A percentile compares a stretch with the other conserved stretches of the same genome.
Conservation (phyloP, 2,797 vertebrate genomes). For the Cirrhinus mrigala region DNA sequence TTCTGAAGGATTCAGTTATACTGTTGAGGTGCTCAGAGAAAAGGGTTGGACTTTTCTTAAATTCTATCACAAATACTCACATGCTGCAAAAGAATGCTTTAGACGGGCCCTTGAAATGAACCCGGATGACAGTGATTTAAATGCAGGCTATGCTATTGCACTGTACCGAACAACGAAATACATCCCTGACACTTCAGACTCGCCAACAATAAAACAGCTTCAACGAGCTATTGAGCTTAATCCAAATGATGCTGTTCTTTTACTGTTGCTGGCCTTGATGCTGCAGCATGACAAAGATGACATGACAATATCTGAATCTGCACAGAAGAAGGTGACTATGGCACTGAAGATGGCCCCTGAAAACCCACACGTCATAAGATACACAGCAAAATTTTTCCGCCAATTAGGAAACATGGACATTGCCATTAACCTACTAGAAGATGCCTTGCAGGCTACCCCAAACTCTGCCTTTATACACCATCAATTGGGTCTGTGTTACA, state of each 20-base stretch:
- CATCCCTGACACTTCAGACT: neutral
- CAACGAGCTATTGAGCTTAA: constrained; percentile 70
- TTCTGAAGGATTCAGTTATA: constrained; percentile 19
- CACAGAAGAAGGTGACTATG: constrained; percentile 67
- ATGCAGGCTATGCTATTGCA: constrained; percentile 71
- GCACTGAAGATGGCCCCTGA: constrained; percentile 69
- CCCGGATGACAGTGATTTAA: constrained; percentile 75
- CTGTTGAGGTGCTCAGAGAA: constrained; percentile 73
- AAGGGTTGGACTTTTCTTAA: constrained; percentile 78
- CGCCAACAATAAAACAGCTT: constrained; percentile 63
- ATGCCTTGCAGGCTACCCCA: constrained; percentile 66
- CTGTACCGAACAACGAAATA: constrained; percentile 62
- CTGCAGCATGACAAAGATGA: constrained; percentile 49
- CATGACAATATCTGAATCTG: constrained; percentile 54
- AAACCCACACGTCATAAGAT: constrained; percentile 71
- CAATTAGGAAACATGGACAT: constrained; percentile 53
- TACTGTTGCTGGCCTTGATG: constrained; percentile 76
- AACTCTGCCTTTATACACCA: constrained; percentile 73
- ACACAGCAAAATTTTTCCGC: constrained; percentile 79
- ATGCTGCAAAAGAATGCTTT: constrained; percentile 76
- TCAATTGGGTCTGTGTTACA: constrained; percentile 79
- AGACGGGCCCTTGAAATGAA: constrained; percentile 73
- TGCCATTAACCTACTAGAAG: constrained; percentile 68
- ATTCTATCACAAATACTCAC: constrained; percentile 69
- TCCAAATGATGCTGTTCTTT: constrained; percentile 66